Evolutionary conservation across 92 coral and sea anemone species (phyloP), one percentile per base, ranked within the genome.

Genomic region (Paramuricea clavata): DNA sequence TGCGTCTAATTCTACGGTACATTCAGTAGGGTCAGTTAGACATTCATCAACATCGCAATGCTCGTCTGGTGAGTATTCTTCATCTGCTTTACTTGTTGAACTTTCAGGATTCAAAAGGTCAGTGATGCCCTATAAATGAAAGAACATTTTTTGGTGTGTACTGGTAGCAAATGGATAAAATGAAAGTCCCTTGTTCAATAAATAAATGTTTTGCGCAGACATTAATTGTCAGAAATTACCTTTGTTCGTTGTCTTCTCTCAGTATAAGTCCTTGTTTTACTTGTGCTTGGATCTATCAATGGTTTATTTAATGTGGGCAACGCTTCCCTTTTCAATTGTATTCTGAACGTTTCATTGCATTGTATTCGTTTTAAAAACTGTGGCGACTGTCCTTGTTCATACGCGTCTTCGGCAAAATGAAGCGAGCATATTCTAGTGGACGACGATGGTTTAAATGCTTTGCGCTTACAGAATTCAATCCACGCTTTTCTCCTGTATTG

Each of bases 391-490:
- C 49, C 80, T 12, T 59, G 80, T 8, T 74, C 80, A 41, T 11
- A 74, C 21, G 80, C 59, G 21, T 74, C 80, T 17, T 74, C 80
- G 41, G 80, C 80, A 27, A 74, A 74, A 43, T 74, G 57, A 42
- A 74, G 39, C 3, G 80, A 74, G 39, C 80, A 74, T 28, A 74
- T 41, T 19, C 80, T 74, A 43, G 59, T 74, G 54, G 12, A 11
- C 41, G 30, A 42, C 39, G 80, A 12, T 43, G 80, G 80, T 74
- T 39, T 74, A 74, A 41, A 74, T 28, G 56, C 80, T 22, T 74
- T 74, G 17, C 59, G 57, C 80, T 74, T 74, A 19, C 80, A 74
- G 32, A 74, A 74, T 74, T 74, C 80, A 41, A 74, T 28, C 80
- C 57, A 74, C 12, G 39, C 56, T 43, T 41, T 74, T n/a, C 32